A percentile compares a stretch with the other conserved stretches of the same genome.
Conservation (phyloP, 2,888 invertebrate genomes). For the Nymphalis urticae region DNA sequence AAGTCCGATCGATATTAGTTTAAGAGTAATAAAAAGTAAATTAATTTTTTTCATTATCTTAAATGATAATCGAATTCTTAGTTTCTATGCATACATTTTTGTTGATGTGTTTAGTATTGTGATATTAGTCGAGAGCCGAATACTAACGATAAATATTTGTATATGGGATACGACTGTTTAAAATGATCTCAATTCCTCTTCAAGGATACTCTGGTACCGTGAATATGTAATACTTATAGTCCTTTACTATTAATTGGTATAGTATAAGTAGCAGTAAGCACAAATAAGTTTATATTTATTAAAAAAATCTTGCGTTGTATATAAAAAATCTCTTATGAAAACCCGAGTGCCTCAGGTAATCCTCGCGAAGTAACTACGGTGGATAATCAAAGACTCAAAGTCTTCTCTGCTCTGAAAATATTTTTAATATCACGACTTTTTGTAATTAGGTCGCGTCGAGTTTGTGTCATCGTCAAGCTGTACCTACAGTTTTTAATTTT, state of each 20-base stretch:
- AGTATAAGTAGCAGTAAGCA: not conserved
- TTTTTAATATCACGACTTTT: conserved; percentile 34
- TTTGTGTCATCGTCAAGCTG: conserved; percentile 20
- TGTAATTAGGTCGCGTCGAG: conserved; percentile 34
- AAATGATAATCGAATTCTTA: not conserved
- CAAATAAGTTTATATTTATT: not conserved
- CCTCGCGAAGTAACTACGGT: conserved; percentile 23
- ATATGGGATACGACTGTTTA: too few relatives aligned
- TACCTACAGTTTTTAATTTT: conserved; percentile 14
- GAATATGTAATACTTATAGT: too few relatives aligned
- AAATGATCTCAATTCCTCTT: too few relatives aligned
- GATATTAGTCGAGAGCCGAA: too few relatives aligned
- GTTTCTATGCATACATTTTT: not conserved
- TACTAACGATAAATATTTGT: too few relatives aligned
- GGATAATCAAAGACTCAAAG: conserved; percentile 32
- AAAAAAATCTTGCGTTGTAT: not conserved
- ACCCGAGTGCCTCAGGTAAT: conserved; percentile 22
- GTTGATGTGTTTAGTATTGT: too few relatives aligned
- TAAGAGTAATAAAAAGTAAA: not conserved
- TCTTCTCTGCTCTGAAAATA: conserved; percentile 31
- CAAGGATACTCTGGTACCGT: too few relatives aligned
- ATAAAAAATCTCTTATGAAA: conserved; percentile 21
- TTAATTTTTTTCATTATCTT: not conserved
- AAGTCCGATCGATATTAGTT: not conserved
- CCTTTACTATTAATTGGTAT: not conserved